phyloP scores from a whole-genome alignment of 2,113 vertebrate genomes.

The Mugil cephalus region DNA sequence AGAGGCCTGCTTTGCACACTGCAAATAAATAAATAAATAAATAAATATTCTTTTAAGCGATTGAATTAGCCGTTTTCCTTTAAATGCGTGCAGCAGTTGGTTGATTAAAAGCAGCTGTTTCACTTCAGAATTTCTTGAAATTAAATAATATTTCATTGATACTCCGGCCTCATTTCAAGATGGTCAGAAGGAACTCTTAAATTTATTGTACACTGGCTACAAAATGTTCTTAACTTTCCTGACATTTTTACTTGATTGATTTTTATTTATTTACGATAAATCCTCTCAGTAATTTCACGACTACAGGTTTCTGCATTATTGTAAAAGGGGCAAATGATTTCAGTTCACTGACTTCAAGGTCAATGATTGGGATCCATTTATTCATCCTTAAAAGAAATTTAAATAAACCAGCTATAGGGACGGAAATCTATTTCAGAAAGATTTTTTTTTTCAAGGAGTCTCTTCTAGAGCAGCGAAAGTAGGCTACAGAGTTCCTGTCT shows the following conservation, averaged over 20 bases:
- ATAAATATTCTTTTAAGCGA: too few relatives aligned
- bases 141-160: neutral
- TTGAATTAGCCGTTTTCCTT: too few relatives aligned
- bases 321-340: too few relatives aligned
- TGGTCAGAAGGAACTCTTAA: neutral
- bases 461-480: neutral
- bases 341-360: neutral
- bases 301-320: neutral
- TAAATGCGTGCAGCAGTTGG: neutral
- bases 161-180: neutral
- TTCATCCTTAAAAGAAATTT: slow-evolving; percentile 12
- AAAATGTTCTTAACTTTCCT: neutral
- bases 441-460: too few relatives aligned
- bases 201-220: too few relatives aligned
- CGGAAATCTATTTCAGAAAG: too few relatives aligned
- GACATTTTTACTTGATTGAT: neutral
- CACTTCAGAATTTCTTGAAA: neutral
- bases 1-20: slow-evolving; percentile 57
- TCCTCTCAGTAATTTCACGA: neutral
- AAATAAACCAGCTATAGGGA: too few relatives aligned
- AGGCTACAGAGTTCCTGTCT: neutral
- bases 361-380: neutral
- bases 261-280: neutral
- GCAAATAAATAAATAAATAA: slow-evolving; percentile 8
- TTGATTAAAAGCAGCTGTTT: neutral